Conservation (phyloP, 2,113 vertebrate genomes). For the Onychostruthus taczanowskii region DNA sequence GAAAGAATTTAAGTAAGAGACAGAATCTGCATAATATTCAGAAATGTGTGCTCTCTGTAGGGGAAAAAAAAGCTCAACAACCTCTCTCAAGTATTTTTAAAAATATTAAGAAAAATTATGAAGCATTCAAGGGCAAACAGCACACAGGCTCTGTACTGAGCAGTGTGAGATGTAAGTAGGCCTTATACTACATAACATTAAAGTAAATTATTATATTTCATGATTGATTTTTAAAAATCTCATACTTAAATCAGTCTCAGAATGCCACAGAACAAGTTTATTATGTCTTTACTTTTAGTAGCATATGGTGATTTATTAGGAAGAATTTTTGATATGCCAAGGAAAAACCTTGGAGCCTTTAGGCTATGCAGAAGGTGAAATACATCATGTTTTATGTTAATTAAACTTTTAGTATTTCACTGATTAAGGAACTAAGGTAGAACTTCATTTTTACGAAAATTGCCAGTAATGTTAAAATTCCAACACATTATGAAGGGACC, state of each 20-base stretch:
- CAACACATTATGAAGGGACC: background rate
- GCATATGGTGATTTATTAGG: background rate
- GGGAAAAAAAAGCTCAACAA: too few relatives aligned
- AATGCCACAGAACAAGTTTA: background rate
- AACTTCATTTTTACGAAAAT: background rate
- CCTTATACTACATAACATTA: background rate
- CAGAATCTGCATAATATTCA: background rate
- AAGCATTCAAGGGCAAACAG: background rate
- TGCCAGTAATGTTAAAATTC: background rate
- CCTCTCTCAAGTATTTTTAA: rapidly evolving
- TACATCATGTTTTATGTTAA: background rate
- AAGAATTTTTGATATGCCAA: background rate
- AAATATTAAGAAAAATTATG: background rate
- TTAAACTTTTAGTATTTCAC: background rate
- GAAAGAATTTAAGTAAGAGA: background rate
- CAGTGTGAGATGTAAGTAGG: background rate
- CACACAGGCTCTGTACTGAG: background rate
- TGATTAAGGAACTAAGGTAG: background rate
- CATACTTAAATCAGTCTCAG: background rate
- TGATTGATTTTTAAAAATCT: background rate
- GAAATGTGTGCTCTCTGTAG: background rate
- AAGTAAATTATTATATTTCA: background rate
- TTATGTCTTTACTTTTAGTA: background rate
- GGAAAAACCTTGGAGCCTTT: background rate
- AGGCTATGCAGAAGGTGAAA: background rate